Conservation (phyloP, 2,797 vertebrate species). For the Luscinia megarhynchos region DNA sequence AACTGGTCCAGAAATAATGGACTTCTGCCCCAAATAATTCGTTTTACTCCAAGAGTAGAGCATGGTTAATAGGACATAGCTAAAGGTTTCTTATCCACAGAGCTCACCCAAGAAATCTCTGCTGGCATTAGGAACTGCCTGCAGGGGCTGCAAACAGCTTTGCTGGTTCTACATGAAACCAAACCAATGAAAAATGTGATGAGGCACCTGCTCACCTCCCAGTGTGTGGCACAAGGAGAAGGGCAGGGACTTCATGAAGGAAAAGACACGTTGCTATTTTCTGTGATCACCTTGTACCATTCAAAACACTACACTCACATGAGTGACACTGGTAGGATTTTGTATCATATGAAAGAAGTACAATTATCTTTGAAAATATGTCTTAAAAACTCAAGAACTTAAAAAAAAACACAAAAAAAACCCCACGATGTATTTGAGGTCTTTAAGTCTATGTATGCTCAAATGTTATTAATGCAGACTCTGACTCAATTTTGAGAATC, state of each 20-base stretch:
- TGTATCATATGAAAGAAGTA: rapidly evolving
- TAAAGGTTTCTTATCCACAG: background rate
- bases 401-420: background rate
- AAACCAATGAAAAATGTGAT: background rate
- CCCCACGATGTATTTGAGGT: background rate
- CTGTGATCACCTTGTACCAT: background rate
- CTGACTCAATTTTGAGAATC: background rate
- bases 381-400: background rate
- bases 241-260: background rate
- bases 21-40: background rate
- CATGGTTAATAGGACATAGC: background rate
- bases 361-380: background rate
- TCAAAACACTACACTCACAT: background rate
- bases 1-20: background rate
- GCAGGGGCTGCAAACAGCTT: background rate
- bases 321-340: background rate
- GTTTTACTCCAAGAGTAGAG: background rate
- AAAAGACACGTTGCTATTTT: background rate
- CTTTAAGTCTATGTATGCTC: background rate
- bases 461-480: background rate
- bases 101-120: background rate
- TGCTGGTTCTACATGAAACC: background rate
- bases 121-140: background rate
- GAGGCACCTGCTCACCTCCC: background rate
- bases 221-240: background rate